These are phyloP conservation scores for Lycodopsis pacificus DNA, from an alignment of 2,797 vertebrate species.

Conservation along the genomic window DNA sequence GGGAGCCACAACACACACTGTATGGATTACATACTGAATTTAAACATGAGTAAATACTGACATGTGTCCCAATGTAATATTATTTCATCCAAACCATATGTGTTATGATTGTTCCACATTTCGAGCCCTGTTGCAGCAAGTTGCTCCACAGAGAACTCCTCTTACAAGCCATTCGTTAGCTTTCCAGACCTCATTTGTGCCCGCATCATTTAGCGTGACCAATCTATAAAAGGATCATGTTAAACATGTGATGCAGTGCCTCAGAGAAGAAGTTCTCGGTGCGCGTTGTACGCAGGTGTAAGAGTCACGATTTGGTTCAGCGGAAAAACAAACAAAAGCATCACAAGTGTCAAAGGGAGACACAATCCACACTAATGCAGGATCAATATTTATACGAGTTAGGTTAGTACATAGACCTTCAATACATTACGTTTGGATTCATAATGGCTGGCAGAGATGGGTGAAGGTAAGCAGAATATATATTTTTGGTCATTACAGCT, in stretches of 20 bases:
- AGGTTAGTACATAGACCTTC: not conserved
- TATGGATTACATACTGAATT: not conserved
- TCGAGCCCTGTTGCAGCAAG: not conserved
- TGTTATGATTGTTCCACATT: not conserved
- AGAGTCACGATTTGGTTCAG: too few relatives aligned
- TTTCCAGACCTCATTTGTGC: not conserved
- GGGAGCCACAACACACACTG: not conserved
- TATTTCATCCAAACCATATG: not conserved
- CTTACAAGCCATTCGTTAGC: not conserved
- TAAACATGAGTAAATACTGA: not conserved
- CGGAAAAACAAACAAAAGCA: too few relatives aligned
- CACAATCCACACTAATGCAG: not conserved
- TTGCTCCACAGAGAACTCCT: not conserved
- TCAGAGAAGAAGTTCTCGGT: not conserved
- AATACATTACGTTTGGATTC: not conserved
- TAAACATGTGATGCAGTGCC: not conserved
- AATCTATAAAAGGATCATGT: not conserved
- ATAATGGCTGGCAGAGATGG: not conserved
- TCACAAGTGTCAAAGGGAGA: too few relatives aligned
- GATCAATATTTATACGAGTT: not conserved
- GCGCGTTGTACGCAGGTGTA: too few relatives aligned
- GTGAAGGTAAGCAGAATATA: too few relatives aligned
- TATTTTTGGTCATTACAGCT: too few relatives aligned
- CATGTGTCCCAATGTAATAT: not conserved
- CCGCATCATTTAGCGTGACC: not conserved